Conservation (phyloP, 2,797 vertebrate genomes). For the Galagoides demidoff region DNA sequence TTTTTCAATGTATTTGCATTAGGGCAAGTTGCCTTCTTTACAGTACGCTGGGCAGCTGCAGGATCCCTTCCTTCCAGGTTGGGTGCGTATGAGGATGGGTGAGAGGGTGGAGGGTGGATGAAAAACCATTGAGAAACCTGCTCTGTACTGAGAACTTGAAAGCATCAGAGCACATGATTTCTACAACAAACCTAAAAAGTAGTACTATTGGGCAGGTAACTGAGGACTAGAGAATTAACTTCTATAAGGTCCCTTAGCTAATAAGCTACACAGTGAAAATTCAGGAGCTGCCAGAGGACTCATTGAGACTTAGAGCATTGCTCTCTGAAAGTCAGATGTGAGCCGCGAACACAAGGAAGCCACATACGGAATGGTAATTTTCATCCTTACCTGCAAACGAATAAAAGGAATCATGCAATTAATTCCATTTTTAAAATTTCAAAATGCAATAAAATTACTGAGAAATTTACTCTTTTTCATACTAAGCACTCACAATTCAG, state of each 20-base stretch:
- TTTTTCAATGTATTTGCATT: neutral
- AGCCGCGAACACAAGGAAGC: neutral
- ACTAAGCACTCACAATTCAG: neutral
- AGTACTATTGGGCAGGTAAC: neutral
- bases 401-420: neutral
- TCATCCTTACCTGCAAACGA: neutral
- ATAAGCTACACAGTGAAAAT: neutral
- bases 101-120: neutral
- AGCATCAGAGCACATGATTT: neutral
- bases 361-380: neutral
- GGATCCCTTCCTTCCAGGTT: neutral
- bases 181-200: neutral
- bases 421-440: slow-evolving; percentile 43
- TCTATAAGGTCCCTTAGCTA: neutral
- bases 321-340: neutral
- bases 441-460: slow-evolving; percentile 15
- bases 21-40: neutral
- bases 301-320: neutral
- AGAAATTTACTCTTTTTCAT: neutral
- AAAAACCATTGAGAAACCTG: neutral
- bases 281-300: neutral
- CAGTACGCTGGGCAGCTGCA: neutral
- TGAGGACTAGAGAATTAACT: neutral
- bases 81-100: neutral
- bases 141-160: neutral